These are phyloP conservation scores for Pogonus chalceus DNA, from an alignment of 1,140 invertebrate genomes.

Conservation along the genomic window DNA sequence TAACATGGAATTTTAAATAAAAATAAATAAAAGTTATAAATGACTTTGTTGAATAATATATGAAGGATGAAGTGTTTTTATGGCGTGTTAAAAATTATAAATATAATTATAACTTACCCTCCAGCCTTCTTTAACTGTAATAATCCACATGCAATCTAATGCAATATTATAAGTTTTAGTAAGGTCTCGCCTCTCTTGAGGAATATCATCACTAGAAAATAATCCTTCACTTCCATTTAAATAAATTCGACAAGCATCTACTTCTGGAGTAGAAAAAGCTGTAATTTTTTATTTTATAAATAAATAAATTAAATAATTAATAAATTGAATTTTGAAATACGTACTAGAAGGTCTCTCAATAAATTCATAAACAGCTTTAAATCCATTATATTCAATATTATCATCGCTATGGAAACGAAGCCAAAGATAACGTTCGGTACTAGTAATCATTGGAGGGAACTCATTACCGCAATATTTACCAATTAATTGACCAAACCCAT, in stretches of 20 bases:
- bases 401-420: conserved; percentile 76
- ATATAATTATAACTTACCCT: conserved; percentile 43
- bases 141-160: conserved; percentile 79
- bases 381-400: conserved; percentile 72
- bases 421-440: conserved; percentile 69
- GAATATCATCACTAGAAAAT: no score
- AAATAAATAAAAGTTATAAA: no score
- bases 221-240: no score
- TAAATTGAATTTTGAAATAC: no score
- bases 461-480: conserved; percentile 68
- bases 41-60: no score
- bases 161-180: no score
- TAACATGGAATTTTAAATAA: no score
- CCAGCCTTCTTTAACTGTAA: conserved; percentile 53
- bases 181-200: no score
- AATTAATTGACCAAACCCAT: conserved; percentile 65
- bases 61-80: background rate
- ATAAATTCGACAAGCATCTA: no score
- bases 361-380: conserved; percentile 51
- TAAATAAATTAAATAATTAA: background rate
- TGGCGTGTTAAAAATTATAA: background rate
- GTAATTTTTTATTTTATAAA: no score
- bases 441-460: conserved; percentile 68
- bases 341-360: conserved; percentile 15
- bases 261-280: no score